Evolutionary conservation across 1,140 invertebrate species (phyloP), one percentile per base, ranked within the genome.

Genomic region (Sesamia nonagrioides): DNA sequence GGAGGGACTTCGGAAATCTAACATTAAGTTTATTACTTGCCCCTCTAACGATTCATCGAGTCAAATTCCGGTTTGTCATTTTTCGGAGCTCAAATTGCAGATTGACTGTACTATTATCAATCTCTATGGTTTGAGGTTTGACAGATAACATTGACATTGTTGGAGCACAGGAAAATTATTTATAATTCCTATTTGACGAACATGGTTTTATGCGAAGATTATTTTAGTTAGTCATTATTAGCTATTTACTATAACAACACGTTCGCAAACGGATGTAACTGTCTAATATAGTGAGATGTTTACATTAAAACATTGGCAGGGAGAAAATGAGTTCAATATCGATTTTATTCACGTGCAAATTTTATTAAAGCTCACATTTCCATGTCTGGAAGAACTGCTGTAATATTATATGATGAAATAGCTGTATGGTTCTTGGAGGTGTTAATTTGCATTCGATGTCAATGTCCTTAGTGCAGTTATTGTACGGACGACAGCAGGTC

Each of bases 81-180:
- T n/a, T n/a, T n/a, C n/a, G n/a, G n/a, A n/a, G n/a, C n/a, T n/a
- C n/a, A n/a, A n/a, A n/a, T n/a, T n/a, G n/a, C n/a, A n/a, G n/a
- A n/a, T n/a, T n/a, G n/a, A n/a, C n/a, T n/a, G n/a, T n/a, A n/a
- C n/a, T n/a, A n/a, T n/a, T n/a, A n/a, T n/a, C n/a, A n/a, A n/a
- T n/a, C 56, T 81, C 68, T 68, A 54, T 68, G n/a, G 61, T 54
- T 61, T 50, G 33, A 63, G 56, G 45, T 61, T 75, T 73, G 54
- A 73, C 71, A 73, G 48, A 45, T 71, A 35, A 71, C 27, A 35
- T 37, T 18, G 52, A 56, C n/a, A 35, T 54, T 40, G n/a, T 37
- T 48, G n/a, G 18, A 18, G 17, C 13, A 17, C 15, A 27, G 66
- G 66, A 37, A 69, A 21, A 69, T 69, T 69, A 69, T 33, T 37